A percentile compares a stretch with the other conserved stretches of the same genome.
phyloP scores from a whole-genome alignment of 2,888 invertebrate species.

The Netelia melanura region DNA sequence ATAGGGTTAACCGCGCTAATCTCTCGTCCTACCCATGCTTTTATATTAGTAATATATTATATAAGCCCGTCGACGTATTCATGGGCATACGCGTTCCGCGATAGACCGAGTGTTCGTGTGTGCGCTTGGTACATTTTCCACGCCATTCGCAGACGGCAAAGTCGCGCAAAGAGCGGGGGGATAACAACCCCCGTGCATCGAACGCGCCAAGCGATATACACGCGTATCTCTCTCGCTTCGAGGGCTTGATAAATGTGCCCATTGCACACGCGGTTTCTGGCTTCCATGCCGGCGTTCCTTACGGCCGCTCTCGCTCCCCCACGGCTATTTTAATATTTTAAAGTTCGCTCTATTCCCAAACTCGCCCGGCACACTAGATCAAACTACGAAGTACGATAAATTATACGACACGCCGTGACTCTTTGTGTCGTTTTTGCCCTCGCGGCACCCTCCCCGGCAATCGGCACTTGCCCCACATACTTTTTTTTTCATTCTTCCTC shows the following conservation, averaged over 20 bases:
- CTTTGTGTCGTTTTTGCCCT: conserved; percentile 33
- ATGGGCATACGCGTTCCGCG: conserved; percentile 67
- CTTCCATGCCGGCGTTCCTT: conserved; percentile 75
- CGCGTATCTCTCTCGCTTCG: conserved; percentile 56
- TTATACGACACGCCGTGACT: conserved; percentile 69
- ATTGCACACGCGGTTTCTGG: conserved; percentile 74
- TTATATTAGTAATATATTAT: conserved; percentile 36
- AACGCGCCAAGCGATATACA: conserved; percentile 57
- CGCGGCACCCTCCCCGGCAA: conserved; percentile 42
- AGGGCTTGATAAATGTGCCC: conserved; percentile 69
- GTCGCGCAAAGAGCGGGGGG: conserved; percentile 56
- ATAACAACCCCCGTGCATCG: conserved; percentile 45
- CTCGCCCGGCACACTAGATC: conserved; percentile 75
- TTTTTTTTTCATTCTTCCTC: conserved; percentile 41
- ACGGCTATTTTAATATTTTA: conserved; percentile 81
- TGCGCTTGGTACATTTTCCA: conserved; percentile 52
- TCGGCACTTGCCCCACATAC: conserved; percentile 46
- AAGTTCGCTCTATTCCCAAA: conserved; percentile 78
- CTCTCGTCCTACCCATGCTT: conserved; percentile 65
- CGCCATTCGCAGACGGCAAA: conserved; percentile 25
- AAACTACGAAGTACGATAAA: conserved; percentile 77
- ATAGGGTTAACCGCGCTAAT: conserved; percentile 54
- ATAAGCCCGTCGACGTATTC: conserved; percentile 76
- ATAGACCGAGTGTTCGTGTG: conserved; percentile 55
- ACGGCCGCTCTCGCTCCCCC: conserved; percentile 65